Evolutionary conservation across 2,113 vertebrate genomes (phyloP).

Genomic region (Eudorcas thomsonii): DNA sequence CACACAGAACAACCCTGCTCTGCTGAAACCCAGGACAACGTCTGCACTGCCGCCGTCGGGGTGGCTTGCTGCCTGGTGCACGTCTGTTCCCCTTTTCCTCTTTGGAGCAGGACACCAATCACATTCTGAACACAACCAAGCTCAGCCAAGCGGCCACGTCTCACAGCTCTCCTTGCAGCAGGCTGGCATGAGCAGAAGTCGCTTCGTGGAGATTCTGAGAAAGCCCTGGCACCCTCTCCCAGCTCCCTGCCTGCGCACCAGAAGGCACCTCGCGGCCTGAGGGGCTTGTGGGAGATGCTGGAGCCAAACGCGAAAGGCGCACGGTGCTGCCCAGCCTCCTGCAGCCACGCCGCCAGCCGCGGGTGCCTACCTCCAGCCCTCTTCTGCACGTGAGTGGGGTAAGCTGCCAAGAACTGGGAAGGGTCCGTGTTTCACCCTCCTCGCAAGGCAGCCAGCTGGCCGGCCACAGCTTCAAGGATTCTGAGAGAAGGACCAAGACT

Average conservation of each 20-base stretch:
- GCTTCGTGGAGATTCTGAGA: neutral
- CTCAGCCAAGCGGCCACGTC: neutral
- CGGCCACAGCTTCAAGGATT: neutral
- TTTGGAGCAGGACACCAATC: neutral
- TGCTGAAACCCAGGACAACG: fast-evolving
- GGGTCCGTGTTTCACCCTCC: neutral
- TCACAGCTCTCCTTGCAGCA: neutral
- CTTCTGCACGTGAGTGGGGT: neutral
- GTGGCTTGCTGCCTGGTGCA: neutral
- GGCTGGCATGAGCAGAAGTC: neutral
- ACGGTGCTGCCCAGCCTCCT: neutral
- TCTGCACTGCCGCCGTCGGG: fast-evolving
- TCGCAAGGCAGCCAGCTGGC: neutral
- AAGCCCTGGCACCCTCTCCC: neutral
- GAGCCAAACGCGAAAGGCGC: neutral
- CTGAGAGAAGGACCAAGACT: neutral
- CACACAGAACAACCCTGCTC: neutral
- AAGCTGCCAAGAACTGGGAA: neutral
- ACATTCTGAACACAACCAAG: neutral
- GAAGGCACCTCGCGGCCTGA: neutral
- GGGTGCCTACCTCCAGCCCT: neutral
- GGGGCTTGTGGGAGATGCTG: neutral
- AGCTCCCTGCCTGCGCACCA: neutral
- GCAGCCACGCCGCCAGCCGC: neutral
- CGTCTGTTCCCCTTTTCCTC: neutral